Percentiles rank a stretch among this genome's conserved stretches.
phyloP scores from a whole-genome alignment of 2,888 invertebrate species.

The Eristalinus aeneus region DNA sequence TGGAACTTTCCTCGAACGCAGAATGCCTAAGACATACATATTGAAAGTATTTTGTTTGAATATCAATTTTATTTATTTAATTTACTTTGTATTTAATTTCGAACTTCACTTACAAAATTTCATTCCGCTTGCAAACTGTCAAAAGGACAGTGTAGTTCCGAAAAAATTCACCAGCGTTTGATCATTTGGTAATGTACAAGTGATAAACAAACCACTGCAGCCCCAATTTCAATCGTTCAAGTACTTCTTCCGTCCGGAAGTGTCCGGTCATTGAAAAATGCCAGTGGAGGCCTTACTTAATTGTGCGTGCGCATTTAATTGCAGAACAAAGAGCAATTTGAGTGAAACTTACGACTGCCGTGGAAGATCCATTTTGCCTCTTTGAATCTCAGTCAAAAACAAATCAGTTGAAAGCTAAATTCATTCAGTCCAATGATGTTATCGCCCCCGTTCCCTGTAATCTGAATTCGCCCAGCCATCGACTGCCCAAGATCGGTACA shows the following conservation, averaged over 20 bases:
- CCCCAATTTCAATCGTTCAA: background rate
- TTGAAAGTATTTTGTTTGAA: too few species aligned
- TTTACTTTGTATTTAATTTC: too few species aligned
- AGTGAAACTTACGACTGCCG: background rate
- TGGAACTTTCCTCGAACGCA: too few species aligned
- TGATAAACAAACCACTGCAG: too few species aligned
- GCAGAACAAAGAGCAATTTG: background rate
- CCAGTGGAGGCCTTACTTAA: background rate
- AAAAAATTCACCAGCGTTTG: too few species aligned
- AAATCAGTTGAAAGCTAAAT: background rate
- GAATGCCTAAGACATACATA: too few species aligned
- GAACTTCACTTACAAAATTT: too few species aligned
- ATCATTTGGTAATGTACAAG: too few species aligned
- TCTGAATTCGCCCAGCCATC: background rate
- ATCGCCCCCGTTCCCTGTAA: background rate
- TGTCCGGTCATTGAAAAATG: background rate
- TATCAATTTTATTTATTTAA: too few species aligned
- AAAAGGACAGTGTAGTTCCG: too few species aligned
- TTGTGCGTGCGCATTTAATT: background rate
- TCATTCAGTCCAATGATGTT: background rate
- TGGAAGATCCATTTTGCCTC: background rate
- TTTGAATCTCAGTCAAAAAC: background rate
- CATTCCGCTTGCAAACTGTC: too few species aligned
- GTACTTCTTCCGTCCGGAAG: background rate
- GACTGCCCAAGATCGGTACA: conserved; percentile 12